These are phyloP conservation scores for Loris lydekkerianus DNA, from an alignment of 2,797 vertebrate genomes.

Conservation along the genomic window DNA sequence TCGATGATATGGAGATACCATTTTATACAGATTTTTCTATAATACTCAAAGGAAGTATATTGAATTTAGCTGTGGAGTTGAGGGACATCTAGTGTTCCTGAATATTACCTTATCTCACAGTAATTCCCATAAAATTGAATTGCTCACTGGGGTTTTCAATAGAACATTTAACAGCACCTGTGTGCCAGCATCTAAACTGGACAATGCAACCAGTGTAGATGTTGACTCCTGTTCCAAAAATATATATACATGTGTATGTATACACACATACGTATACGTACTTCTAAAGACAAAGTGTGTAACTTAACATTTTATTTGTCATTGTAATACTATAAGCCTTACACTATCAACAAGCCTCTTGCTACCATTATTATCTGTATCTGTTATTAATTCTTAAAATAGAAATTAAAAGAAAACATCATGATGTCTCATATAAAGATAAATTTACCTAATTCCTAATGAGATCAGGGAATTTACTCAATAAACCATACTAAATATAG, in stretches of 20 bases:
- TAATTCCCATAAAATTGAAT: not conserved
- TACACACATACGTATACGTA: not conserved
- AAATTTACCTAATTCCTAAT: constrained; percentile 41
- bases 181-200: not conserved
- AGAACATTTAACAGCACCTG: not conserved
- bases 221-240: not conserved
- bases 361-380: not conserved
- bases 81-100: constrained; percentile 87
- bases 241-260: not conserved
- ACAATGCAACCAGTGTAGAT: not conserved
- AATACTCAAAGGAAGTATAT: constrained; percentile 48
- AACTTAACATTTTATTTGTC: not conserved
- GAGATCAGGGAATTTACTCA: constrained; percentile 37
- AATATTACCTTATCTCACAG: constrained; percentile 61
- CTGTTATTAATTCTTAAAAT: constrained; percentile 30
- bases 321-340: not conserved
- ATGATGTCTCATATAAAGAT: constrained; percentile 52
- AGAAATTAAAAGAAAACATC: constrained; percentile 45
- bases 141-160: constrained; percentile 17
- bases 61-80: constrained; percentile 80
- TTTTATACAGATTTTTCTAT: constrained; percentile 60
- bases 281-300: not conserved
- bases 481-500: not conserved
- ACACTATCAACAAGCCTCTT: not conserved
- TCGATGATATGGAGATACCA: constrained; percentile 45